Evolutionary conservation across 2,888 invertebrate genomes (phyloP).

Genomic region (Empis livida): DNA sequence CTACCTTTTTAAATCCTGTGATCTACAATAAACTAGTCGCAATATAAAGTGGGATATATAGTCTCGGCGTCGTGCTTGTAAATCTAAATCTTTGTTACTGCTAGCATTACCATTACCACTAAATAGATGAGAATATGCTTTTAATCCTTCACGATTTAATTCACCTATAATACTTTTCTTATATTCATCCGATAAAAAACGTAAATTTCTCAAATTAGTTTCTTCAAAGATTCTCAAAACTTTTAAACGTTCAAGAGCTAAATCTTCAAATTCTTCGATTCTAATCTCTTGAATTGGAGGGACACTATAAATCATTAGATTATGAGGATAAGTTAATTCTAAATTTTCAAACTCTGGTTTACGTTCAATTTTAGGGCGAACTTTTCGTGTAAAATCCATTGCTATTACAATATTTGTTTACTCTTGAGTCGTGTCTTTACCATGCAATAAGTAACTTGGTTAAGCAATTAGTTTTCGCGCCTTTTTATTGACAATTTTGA

Average conservation of each 20-base stretch:
- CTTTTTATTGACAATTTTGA: too few species aligned
- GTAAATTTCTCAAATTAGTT: conserved; percentile 50
- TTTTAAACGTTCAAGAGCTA: conserved; percentile 72
- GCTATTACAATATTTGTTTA: too few species aligned
- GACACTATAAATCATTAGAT: conserved; percentile 63
- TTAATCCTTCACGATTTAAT: conserved; percentile 52
- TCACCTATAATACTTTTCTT: conserved; percentile 49
- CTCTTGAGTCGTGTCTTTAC: too few species aligned
- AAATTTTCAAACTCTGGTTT: conserved; percentile 35
- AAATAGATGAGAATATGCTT: conserved; percentile 49
- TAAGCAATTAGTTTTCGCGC: too few species aligned
- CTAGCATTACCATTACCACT: conserved; percentile 42
- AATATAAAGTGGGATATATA: conserved; percentile 89
- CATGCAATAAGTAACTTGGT: too few species aligned
- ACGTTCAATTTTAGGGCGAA: conserved; percentile 18
- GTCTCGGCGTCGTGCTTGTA: conserved; percentile 61
- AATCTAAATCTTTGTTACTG: conserved; percentile 44
- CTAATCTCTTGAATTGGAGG: conserved; percentile 63
- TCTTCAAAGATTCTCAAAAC: conserved; percentile 65
- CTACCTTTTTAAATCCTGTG: conserved; percentile 59
- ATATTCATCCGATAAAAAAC: conserved; percentile 53
- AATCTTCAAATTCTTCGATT: conserved; percentile 74
- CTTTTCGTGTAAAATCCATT: conserved; percentile 26
- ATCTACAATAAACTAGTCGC: conserved; percentile 78
- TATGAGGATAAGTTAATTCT: conserved; percentile 52